Evolutionary conservation across 30 jellyfish, hydroid and myxozoan species (phyloP).

Genomic region (Mastigias papua): DNA sequence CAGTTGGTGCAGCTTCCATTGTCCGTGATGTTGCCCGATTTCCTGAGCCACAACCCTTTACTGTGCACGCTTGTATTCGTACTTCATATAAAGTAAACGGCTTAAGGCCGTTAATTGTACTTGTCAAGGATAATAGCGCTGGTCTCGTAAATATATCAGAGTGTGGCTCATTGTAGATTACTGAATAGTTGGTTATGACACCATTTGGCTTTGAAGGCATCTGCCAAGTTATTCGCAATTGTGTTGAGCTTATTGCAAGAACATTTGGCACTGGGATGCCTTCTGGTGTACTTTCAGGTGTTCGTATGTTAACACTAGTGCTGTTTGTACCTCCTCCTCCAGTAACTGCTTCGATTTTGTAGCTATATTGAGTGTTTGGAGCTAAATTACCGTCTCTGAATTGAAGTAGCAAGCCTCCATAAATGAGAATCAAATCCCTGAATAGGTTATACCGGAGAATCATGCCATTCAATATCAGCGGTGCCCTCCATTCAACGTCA

Average conservation of each 20-base stretch:
- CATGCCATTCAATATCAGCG: constrained; percentile 76
- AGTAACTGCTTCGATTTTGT: constrained; percentile 76
- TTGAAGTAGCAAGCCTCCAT: constrained; percentile 38
- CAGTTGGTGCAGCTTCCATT: constrained; percentile 84
- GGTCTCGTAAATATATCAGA: constrained; percentile 32
- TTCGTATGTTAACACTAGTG: constrained; percentile 30
- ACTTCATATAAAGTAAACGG: constrained; percentile 86
- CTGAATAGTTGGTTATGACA: constrained; percentile 61
- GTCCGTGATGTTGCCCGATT: constrained; percentile 69
- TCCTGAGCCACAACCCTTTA: constrained; percentile 95
- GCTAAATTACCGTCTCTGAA: constrained; percentile 72
- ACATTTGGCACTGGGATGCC: constrained; percentile 87
- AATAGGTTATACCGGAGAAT: constrained; percentile 48
- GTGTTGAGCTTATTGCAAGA: constrained; percentile 67
- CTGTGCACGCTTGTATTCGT: constrained; percentile 90
- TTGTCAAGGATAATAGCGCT: constrained; percentile 9
- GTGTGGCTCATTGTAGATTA: constrained; percentile 78
- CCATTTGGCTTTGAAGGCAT: constrained; percentile 88
- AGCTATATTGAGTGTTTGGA: constrained; percentile 76
- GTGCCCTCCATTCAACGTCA: constrained; percentile 87
- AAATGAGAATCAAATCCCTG: constrained; percentile 55
- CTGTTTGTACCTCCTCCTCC: constrained; percentile 93
- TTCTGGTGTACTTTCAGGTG: constrained; percentile 98
- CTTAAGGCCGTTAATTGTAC: constrained; percentile 59
- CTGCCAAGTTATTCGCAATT: constrained; percentile 82